phyloP scores from a whole-genome alignment of 2,113 vertebrate genomes.

The Silurus asotus region DNA sequence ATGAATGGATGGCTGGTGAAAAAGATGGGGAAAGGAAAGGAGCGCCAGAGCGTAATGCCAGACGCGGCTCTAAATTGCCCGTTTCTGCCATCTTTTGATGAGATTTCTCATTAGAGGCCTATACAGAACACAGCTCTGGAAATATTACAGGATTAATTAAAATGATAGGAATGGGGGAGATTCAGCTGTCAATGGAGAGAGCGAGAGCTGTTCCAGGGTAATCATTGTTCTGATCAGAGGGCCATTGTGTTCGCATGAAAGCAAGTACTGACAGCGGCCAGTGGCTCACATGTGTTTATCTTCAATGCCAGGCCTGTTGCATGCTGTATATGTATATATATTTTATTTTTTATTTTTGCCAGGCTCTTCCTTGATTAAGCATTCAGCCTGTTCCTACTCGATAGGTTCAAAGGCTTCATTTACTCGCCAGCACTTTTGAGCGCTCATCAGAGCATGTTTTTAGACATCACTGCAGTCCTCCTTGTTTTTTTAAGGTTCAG shows the following conservation, averaged over 20 bases:
- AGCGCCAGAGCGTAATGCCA: conserved; percentile 54
- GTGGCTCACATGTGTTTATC: conserved; percentile 65
- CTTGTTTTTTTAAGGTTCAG: conserved; percentile 39
- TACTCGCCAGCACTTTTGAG: conserved; percentile 51
- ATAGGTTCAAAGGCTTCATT: conserved; percentile 71
- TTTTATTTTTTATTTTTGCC: conserved; percentile 24
- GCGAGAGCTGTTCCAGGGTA: conserved; percentile 56
- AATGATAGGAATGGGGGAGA: conserved; percentile 73
- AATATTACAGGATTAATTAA: conserved; percentile 78
- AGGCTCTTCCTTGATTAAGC: conserved; percentile 60
- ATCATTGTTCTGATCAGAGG: conserved; percentile 77
- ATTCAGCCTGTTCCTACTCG: conserved; percentile 61
- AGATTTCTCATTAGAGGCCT: conserved; percentile 74
- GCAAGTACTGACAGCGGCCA: conserved; percentile 63
- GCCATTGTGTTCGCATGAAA: conserved; percentile 71
- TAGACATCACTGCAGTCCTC: conserved; percentile 47
- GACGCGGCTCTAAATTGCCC: conserved; percentile 64
- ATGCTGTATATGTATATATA: conserved; percentile 23
- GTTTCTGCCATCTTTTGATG: conserved; percentile 69
- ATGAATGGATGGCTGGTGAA: conserved; percentile 61
- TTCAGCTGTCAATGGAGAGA: conserved; percentile 65
- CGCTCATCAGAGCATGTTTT: conserved; percentile 59
- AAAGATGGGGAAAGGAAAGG: conserved; percentile 44
- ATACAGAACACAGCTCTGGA: conserved; percentile 71
- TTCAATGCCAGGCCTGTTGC: conserved; percentile 59